Percentiles rank a stretch among this genome's conserved stretches.
Evolutionary conservation across 2,888 invertebrate species (phyloP).

Genomic region (Napeogenes inachia): DNA sequence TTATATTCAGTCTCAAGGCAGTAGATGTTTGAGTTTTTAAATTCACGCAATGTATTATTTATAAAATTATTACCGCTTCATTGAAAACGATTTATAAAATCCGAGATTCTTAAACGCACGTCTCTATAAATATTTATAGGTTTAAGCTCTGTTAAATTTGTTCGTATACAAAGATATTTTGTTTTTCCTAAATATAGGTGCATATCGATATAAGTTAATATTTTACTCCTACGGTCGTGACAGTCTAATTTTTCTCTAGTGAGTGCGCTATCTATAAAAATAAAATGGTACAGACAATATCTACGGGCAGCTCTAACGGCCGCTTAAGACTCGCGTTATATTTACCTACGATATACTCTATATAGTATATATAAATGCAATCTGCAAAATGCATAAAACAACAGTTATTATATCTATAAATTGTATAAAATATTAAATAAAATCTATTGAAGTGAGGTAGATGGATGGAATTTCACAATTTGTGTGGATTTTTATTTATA

Average conservation of each 20-base stretch:
- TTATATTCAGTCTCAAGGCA: constrained; percentile 63
- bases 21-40: constrained; percentile 35
- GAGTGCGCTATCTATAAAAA: constrained; percentile 63
- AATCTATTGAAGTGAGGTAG: constrained; percentile 83
- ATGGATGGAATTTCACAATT: constrained; percentile 83
- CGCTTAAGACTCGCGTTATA: constrained; percentile 71
- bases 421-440: constrained; percentile 79
- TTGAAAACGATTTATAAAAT: constrained; percentile 28
- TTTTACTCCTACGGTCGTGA: constrained; percentile 55
- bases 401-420: constrained; percentile 77
- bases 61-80: constrained; percentile 20
- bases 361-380: constrained; percentile 76
- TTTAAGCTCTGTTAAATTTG: constrained; percentile 75
- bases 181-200: constrained; percentile 50
- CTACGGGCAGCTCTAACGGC: constrained; percentile 70
- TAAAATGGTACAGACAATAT: constrained; percentile 43
- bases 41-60: constrained; percentile 21
- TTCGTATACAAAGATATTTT: constrained; percentile 74
- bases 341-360: constrained; percentile 75
- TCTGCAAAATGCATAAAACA: constrained; percentile 78
- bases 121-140: constrained; percentile 55
- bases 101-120: constrained; percentile 50
- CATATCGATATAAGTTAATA: constrained; percentile 47
- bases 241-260: constrained; percentile 60
- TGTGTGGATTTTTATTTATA: constrained; percentile 73